Conservation (phyloP, 2,888 invertebrate species). For the Diplazon laetatorius region DNA sequence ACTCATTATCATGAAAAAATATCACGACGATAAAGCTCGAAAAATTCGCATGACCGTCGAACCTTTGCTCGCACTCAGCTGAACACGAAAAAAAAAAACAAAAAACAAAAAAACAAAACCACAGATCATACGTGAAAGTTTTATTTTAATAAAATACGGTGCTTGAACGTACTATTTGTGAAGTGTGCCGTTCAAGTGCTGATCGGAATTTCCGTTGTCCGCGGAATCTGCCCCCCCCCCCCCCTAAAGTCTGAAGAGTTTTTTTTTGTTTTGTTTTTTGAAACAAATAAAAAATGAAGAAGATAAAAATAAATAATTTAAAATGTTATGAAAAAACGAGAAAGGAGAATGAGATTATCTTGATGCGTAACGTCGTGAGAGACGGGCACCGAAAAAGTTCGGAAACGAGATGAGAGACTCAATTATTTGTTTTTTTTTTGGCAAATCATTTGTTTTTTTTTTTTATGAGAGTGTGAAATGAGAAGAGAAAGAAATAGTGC, state of each 20-base stretch:
- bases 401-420: slow-evolving; percentile 62
- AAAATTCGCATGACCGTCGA: slow-evolving; percentile 79
- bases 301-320: no score
- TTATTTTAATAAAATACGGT: slow-evolving; percentile 53
- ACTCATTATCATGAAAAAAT: slow-evolving; percentile 78
- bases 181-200: slow-evolving; percentile 70
- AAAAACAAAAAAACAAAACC: no score
- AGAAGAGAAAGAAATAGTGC: no score
- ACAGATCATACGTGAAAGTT: no score
- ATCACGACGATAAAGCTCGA: slow-evolving; percentile 80
- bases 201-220: slow-evolving; percentile 73
- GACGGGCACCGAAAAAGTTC: slow-evolving; percentile 38
- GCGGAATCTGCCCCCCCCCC: slow-evolving; percentile 77
- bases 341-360: slow-evolving; percentile 23
- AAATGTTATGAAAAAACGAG: slow-evolving; percentile 43
- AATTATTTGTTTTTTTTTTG: no score
- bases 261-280: slow-evolving; percentile 35
- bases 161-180: slow-evolving; percentile 63
- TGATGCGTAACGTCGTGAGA: slow-evolving; percentile 34
- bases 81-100: no score
- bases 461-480: no score
- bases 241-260: slow-evolving; percentile 76
- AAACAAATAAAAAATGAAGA: slow-evolving; percentile 46
- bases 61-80: slow-evolving; percentile 80
- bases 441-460: slow-evolving; percentile 58